Percentiles rank a stretch among this genome's conserved stretches.
Conservation (phyloP, 2,113 vertebrate species). For the Ailurus styani region DNA sequence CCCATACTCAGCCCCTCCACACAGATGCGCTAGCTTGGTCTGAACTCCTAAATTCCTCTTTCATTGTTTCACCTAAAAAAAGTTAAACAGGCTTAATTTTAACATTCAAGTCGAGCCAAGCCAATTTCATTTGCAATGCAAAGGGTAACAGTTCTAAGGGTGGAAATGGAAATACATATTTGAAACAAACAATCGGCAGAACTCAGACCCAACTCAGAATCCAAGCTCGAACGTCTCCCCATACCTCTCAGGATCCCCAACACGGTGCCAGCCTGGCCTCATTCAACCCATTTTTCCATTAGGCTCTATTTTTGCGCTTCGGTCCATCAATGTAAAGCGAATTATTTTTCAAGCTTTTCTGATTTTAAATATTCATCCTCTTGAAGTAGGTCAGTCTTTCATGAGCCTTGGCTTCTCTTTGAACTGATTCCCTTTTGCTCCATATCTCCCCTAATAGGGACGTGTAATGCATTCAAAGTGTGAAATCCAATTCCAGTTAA, state of each 20-base stretch:
- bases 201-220: background rate
- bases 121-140: background rate
- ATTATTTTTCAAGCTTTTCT: slow-evolving; percentile 67
- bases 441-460: slow-evolving; percentile 61
- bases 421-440: slow-evolving; percentile 70
- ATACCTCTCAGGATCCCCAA: background rate
- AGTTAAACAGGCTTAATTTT: background rate
- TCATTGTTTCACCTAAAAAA: background rate
- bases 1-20: background rate
- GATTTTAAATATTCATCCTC: slow-evolving; percentile 68
- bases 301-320: background rate
- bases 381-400: slow-evolving; percentile 81
- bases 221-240: background rate
- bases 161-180: background rate
- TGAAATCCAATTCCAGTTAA: slow-evolving; percentile 76
- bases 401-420: slow-evolving; percentile 76
- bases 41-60: background rate
- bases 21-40: background rate
- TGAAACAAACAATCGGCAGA: background rate
- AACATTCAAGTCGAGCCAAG: background rate
- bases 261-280: background rate
- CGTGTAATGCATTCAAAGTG: slow-evolving; percentile 63
- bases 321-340: background rate
- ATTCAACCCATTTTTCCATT: background rate
- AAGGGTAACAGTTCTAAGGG: background rate